Evolutionary conservation across 2,888 invertebrate genomes (phyloP), one percentile per base, ranked within the genome.

Genomic region (Drosophila mimetica): DNA sequence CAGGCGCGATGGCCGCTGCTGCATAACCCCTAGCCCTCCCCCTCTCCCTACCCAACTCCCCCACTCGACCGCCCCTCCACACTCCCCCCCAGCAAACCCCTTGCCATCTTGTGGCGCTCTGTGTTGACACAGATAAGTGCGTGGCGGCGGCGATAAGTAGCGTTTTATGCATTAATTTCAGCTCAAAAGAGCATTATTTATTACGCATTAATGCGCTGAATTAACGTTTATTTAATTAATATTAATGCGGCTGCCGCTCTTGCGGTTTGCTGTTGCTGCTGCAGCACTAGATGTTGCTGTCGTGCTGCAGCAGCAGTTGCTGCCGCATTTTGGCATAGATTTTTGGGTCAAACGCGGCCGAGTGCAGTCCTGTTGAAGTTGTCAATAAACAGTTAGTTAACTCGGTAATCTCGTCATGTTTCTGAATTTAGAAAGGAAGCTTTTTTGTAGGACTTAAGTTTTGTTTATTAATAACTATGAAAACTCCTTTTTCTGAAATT

Each of bases 161-260:
- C 84, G 88, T 88, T 88, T 71, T 84, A 83, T 84, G 88, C 84
- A 84, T 84, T 84, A 84, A 84, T 84, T 84, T 88, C 77, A 70
- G 79, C 76, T 71, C 88, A 82, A 77, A 73, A 79, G 85, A 74
- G 77, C 86, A 88, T 84, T 88, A 84, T 84, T 84, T 88, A 84
- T 84, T 83, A 83, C 86, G 76, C 88, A 84, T 88, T 86, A 88
- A 84, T 86, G 86, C 82, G 87, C 77, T 84, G 84, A 86, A 88
- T 87, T 84, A 86, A 88, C 84, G 88, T 88, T 85, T 87, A 83
- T 88, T 88, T 84, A 88, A 88, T 84, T 84, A 84, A 84, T 84
- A 84, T 83, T 83, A 83, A 83, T 83, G 83, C 86, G 72, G 71
- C 51, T 41, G 74, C 30, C 59, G 63, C 25, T 52, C 25, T 51